phyloP scores from a whole-genome alignment of 2,113 vertebrate species.

The Siniperca knerii region DNA sequence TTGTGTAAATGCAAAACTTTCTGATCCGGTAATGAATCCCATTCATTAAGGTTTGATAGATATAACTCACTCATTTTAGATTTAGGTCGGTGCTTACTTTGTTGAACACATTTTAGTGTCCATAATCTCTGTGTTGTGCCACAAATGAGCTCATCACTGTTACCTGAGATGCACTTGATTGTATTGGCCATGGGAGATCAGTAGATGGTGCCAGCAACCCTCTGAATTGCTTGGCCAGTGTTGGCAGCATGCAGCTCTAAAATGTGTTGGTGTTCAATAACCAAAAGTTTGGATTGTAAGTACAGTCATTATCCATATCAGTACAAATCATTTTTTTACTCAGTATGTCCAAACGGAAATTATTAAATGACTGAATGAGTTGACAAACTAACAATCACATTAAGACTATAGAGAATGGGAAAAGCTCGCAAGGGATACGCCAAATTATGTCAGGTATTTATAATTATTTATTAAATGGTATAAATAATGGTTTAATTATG shows the following conservation, averaged over 20 bases:
- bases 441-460: background rate
- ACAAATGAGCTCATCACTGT: background rate
- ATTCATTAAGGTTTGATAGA: background rate
- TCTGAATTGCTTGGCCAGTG: background rate
- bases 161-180: rapidly evolving
- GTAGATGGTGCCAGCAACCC: slow-evolving; percentile 57
- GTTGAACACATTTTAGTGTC: background rate
- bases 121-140: background rate
- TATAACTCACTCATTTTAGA: background rate
- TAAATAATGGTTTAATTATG: too few relatives aligned
- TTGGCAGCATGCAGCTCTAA: background rate
- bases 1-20: background rate
- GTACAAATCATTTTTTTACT: background rate
- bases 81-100: background rate
- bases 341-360: background rate
- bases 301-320: background rate
- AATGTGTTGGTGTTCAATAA: background rate
- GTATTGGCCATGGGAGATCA: background rate
- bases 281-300: background rate
- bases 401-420: background rate
- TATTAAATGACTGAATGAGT: background rate
- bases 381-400: background rate
- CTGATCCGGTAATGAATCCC: background rate
- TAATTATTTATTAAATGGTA: background rate
- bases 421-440: background rate